Conservation (phyloP, 2,113 vertebrate genomes). For the Gorsachius goisagi region DNA sequence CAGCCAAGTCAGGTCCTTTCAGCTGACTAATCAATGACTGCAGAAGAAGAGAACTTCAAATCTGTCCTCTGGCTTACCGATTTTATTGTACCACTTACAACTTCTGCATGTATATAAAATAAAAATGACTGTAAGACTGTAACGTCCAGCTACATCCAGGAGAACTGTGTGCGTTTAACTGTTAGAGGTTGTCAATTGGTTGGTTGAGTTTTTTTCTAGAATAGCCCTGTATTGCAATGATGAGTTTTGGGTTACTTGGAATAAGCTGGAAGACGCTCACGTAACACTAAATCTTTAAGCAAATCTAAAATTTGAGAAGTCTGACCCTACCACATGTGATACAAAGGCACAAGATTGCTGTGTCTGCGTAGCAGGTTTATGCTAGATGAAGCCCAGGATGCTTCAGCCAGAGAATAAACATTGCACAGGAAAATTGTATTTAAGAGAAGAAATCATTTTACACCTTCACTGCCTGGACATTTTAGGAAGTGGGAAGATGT, state of each 20-base stretch:
- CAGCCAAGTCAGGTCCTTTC: background rate
- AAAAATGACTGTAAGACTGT: background rate
- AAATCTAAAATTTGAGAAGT: background rate
- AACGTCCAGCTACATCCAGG: background rate
- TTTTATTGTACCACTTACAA: background rate
- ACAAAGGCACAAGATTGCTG: background rate
- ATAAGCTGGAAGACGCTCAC: background rate
- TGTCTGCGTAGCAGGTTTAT: background rate
- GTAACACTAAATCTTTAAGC: background rate
- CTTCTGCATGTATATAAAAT: background rate
- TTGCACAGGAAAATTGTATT: background rate
- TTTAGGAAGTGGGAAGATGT: background rate
- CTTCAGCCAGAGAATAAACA: background rate
- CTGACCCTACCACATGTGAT: background rate
- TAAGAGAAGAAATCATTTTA: background rate
- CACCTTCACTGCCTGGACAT: background rate
- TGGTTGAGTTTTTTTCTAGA: background rate
- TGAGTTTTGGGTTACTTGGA: background rate
- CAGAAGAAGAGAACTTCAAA: background rate
- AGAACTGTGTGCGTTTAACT: background rate
- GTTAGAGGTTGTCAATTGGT: background rate
- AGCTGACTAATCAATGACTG: background rate
- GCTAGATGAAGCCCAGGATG: background rate
- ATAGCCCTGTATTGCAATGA: background rate
- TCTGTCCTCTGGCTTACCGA: background rate